Conservation (phyloP, 2,113 vertebrate species). For the Kryptolebias marmoratus region DNA sequence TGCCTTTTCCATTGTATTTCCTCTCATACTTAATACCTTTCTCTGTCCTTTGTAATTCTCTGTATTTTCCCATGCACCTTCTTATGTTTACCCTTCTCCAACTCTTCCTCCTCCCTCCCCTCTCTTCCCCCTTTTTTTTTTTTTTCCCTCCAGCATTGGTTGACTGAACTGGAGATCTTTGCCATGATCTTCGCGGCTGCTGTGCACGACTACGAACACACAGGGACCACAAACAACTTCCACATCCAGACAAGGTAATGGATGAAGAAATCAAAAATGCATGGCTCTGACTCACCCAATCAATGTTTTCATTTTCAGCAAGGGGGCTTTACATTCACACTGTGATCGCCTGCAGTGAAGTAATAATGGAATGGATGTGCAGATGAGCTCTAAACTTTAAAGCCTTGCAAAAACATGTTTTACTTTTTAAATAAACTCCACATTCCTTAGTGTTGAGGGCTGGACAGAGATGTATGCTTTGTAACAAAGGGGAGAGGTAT, state of each 20-base stretch:
- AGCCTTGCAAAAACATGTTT: not conserved
- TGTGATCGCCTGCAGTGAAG: conserved; percentile 43
- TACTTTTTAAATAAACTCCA: not conserved
- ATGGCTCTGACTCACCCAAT: conserved; percentile 56
- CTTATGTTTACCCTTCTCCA: not conserved
- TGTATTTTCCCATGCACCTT: conserved; percentile 7
- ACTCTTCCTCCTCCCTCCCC: too few relatives aligned
- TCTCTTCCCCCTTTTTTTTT: too few relatives aligned
- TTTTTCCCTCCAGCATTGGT: conserved; percentile 88
- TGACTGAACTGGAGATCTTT: conserved; percentile 98
- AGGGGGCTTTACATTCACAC: conserved; percentile 37
- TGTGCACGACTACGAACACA: conserved; percentile 97
- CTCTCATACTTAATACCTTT: conserved; percentile 4
- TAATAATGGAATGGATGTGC: conserved; percentile 28
- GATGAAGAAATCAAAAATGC: conserved; percentile 68
- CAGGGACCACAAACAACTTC: conserved; percentile 99
- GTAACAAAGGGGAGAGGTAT: too few relatives aligned
- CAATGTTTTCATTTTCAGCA: conserved; percentile 66
- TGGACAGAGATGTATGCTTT: not conserved
- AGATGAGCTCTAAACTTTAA: conserved; percentile 30
- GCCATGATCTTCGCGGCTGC: conserved; percentile 98
- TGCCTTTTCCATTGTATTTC: conserved; percentile 35
- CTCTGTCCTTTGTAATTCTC: conserved; percentile 7
- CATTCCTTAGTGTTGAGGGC: not conserved
- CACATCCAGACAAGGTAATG: conserved; percentile 95